A percentile compares a stretch with the other conserved stretches of the same genome.
These are phyloP conservation scores for Leptoclinus maculatus DNA, from an alignment of 2,797 vertebrate genomes.

Conservation along the genomic window DNA sequence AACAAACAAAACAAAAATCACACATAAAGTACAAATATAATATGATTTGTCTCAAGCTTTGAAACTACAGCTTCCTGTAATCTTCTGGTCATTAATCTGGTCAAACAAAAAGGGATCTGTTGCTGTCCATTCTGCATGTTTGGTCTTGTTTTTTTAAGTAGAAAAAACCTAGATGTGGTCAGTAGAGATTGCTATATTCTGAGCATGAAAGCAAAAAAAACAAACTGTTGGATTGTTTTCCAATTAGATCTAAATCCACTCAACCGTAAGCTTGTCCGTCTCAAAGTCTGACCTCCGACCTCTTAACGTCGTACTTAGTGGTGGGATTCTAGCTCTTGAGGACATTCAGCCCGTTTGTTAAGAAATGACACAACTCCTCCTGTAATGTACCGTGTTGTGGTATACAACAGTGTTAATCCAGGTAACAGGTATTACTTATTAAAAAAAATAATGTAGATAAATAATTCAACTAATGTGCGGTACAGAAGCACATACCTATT, in stretches of 20 bases:
- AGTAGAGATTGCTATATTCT: background rate
- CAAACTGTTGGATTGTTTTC: conserved; percentile 15
- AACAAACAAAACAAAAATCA: background rate
- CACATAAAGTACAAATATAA: background rate
- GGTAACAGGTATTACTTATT: background rate
- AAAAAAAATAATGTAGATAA: background rate
- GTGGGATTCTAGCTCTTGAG: conserved; percentile 4
- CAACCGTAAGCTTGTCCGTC: conserved; percentile 42
- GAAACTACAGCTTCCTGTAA: background rate
- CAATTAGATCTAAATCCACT: conserved; percentile 37
- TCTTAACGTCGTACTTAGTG: background rate
- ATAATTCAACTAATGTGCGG: background rate
- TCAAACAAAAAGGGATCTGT: background rate
- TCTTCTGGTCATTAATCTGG: background rate
- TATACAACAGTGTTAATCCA: background rate
- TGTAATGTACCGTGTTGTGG: background rate
- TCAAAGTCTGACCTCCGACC: conserved; percentile 43
- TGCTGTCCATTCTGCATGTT: background rate
- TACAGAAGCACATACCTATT: background rate
- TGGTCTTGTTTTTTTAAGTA: background rate
- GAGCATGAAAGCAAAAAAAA: background rate
- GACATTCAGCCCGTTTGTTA: background rate
- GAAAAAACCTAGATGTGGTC: background rate
- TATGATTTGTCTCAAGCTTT: background rate
- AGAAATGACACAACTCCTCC: background rate